These are phyloP conservation scores for Cryptocheilus praepositus DNA, from an alignment of 2,888 invertebrate genomes.

Conservation along the genomic window DNA sequence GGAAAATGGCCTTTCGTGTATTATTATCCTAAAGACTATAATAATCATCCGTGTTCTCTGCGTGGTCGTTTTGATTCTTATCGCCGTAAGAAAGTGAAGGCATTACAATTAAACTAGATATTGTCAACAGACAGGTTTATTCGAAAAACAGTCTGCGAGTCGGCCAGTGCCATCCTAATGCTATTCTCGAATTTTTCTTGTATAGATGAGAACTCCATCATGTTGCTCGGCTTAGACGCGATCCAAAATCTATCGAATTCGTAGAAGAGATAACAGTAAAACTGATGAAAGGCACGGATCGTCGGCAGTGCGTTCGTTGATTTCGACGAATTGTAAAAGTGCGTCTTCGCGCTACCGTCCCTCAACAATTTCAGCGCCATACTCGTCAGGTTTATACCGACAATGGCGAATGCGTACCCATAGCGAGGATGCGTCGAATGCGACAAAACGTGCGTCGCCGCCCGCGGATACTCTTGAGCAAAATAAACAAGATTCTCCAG, in stretches of 20 bases:
- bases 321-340: slow-evolving; percentile 90
- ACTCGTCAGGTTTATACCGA: slow-evolving; percentile 96
- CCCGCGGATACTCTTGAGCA: slow-evolving; percentile 86
- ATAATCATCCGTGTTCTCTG: slow-evolving; percentile 13
- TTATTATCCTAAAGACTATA: slow-evolving; percentile 25
- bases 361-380: slow-evolving; percentile 89
- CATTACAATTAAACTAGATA: slow-evolving; percentile 72
- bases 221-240: slow-evolving; percentile 90
- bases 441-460: slow-evolving; percentile 88
- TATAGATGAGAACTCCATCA: slow-evolving; percentile 96
- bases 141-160: slow-evolving; percentile 84
- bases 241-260: slow-evolving; percentile 98
- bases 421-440: slow-evolving; percentile 92
- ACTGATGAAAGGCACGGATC: slow-evolving; percentile 89
- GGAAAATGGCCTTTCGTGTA: slow-evolving; percentile 31
- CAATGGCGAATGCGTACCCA: slow-evolving; percentile 93
- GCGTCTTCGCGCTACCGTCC: slow-evolving; percentile 90
- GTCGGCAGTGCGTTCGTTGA: slow-evolving; percentile 76
- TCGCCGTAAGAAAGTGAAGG: slow-evolving; percentile 9
- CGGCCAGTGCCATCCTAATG: slow-evolving; percentile 81
- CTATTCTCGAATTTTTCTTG: slow-evolving; percentile 89
- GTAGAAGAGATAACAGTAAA: slow-evolving; percentile 95
- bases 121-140: slow-evolving; percentile 88
- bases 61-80: slow-evolving; percentile 36
- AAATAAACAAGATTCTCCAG: slow-evolving; percentile 94